A percentile compares a stretch with the other conserved stretches of the same genome.
Conservation (phyloP, 2,888 invertebrate genomes). For the Hyalella azteca region DNA sequence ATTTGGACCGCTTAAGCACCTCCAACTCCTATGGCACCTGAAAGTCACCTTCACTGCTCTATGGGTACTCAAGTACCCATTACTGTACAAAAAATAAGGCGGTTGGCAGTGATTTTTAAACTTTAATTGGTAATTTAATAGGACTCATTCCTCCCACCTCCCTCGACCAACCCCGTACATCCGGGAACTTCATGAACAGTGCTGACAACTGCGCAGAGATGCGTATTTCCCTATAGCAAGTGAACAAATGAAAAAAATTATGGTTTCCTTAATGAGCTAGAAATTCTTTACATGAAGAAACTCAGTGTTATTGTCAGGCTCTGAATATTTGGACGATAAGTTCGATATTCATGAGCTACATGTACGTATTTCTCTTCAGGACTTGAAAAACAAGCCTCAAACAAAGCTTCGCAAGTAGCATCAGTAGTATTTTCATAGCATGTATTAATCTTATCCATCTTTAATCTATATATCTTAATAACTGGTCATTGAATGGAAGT, state of each 20-base stretch:
- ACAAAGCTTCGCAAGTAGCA: too few relatives aligned
- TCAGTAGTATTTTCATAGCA: too few relatives aligned
- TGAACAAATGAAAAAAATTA: not conserved
- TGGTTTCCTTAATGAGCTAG: too few relatives aligned
- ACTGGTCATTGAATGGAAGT: too few relatives aligned
- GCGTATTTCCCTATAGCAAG: not conserved
- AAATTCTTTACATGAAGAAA: too few relatives aligned
- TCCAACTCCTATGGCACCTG: slow-evolving; percentile 45
- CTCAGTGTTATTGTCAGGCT: too few relatives aligned
- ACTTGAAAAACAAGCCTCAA: too few relatives aligned
- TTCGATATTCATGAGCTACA: too few relatives aligned
- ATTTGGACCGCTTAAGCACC: slow-evolving; percentile 38
- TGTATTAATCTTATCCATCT: too few relatives aligned
- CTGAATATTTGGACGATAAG: too few relatives aligned
- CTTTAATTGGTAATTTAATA: slow-evolving; percentile 39
- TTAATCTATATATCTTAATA: too few relatives aligned
- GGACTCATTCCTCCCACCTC: slow-evolving; percentile 58
- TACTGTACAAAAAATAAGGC: slow-evolving; percentile 45
- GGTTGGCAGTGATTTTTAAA: slow-evolving; percentile 40
- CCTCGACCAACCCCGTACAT: slow-evolving; percentile 56
- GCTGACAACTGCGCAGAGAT: slow-evolving; percentile 47
- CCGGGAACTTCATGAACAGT: slow-evolving; percentile 55
- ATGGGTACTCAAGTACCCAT: slow-evolving; percentile 44
- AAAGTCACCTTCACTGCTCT: slow-evolving; percentile 35
- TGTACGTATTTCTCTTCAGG: too few relatives aligned